Evolutionary conservation across 2,113 vertebrate species (phyloP), one percentile per base, ranked within the genome.

Genomic region (Physeter macrocephalus): DNA sequence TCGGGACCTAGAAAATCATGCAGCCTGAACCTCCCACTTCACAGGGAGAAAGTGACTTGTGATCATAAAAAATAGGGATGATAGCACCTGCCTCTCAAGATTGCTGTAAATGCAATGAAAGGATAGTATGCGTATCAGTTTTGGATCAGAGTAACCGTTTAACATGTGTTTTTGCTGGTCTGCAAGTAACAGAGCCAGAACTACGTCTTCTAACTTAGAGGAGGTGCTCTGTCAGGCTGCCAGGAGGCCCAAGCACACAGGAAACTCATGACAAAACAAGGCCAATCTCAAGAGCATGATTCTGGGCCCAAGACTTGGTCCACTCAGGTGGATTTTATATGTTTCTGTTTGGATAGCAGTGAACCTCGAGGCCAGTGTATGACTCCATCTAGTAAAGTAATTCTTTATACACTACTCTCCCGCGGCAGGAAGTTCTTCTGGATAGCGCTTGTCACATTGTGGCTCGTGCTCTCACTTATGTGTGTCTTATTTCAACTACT

Each of bases 371-470:
- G 20, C n/a, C 62, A 9, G 15, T 6, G 25, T 14, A 8, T 8
- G 14, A 17, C 54, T 71, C 52, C 0, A 0, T n/a, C 74, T 6
- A 54, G 15, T 41, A 34, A 39, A 82, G n/a, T 41, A 20, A 57
- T 21, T n/a, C 20, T 6, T 34, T 14, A 20, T 6, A 4, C 1
- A 17, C 71, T 36, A 0, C 9, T 34, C 6, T 77, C 9, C 23
- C 7, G 5, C 1, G n/a, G 62, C 39, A 25, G 18, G 36, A 59
- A 31, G 61, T 67, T 29, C 61, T 20, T 8, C 36, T 6, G 49
- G 18, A 11, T 2, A n/a, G 31, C 17, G 43, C 23, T 15, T 78
- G 90, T 41, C 34, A 46, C 34, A 12, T 2, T 72, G 15, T 23
- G 23, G 11, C 41, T n/a, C 61, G 15, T 36, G 18, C 39, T 83